phyloP scores from a whole-genome alignment of 2,113 vertebrate genomes.

The Albula glossodonta region DNA sequence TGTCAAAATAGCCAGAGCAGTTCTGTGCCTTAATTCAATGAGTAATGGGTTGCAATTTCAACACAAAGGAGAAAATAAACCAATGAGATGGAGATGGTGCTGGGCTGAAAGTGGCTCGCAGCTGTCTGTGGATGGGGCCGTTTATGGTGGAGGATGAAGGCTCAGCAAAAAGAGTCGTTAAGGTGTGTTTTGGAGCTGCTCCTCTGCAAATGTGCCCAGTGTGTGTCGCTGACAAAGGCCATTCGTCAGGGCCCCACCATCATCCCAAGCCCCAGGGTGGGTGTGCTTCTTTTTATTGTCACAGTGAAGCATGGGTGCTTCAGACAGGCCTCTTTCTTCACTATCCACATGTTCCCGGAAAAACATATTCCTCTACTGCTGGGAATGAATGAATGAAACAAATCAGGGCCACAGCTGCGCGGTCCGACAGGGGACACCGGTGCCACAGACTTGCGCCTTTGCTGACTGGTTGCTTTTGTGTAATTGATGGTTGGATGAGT shows the following conservation, averaged over 20 bases:
- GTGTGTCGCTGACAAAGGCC: not conserved
- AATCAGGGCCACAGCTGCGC: not conserved
- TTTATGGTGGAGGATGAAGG: not conserved
- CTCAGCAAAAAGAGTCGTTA: slow-evolving; percentile 7
- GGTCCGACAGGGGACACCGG: not conserved
- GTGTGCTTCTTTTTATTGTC: not conserved
- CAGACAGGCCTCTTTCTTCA: not conserved
- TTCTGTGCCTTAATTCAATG: not conserved
- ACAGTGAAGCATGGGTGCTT: too few relatives aligned
- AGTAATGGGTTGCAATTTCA: not conserved
- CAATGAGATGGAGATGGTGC: not conserved
- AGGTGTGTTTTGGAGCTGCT: too few relatives aligned
- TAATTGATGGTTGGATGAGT: not conserved
- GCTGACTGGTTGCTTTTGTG: not conserved
- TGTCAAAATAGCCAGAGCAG: not conserved
- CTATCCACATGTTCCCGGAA: not conserved
- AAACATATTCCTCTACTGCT: not conserved
- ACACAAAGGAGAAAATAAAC: not conserved
- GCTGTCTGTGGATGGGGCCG: not conserved
- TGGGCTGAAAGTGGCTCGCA: not conserved
- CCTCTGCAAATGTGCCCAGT: not conserved
- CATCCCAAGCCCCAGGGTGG: not conserved
- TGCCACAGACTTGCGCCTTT: not conserved
- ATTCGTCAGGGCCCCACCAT: not conserved
- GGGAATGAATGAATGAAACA: not conserved